A percentile compares a stretch with the other conserved stretches of the same genome.
phyloP scores from a whole-genome alignment of 1,140 invertebrate species.

The Cherax destructor region DNA sequence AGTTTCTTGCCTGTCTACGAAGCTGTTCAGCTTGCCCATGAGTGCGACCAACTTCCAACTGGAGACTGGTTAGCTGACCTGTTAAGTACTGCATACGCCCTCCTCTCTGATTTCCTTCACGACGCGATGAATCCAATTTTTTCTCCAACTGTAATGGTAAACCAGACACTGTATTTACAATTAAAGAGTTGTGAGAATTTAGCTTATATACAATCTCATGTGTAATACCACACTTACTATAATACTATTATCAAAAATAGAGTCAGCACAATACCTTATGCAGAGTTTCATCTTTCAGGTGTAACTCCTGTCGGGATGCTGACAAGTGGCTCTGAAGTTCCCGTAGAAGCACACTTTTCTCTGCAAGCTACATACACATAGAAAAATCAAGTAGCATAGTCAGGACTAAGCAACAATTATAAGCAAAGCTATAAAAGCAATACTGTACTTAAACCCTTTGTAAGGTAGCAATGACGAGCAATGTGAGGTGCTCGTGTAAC shows the following conservation, averaged over 20 bases:
- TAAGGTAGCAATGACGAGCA: too few species aligned
- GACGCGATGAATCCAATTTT: slow-evolving; percentile 44
- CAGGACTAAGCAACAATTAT: slow-evolving; percentile 8
- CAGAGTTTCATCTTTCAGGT: slow-evolving; percentile 66
- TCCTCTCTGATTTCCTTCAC: slow-evolving; percentile 55
- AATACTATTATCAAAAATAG: not conserved
- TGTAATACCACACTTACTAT: not conserved
- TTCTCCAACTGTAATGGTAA: slow-evolving; percentile 55
- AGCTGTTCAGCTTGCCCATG: slow-evolving; percentile 68
- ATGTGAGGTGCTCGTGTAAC: too few species aligned
- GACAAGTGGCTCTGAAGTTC: slow-evolving; percentile 68
- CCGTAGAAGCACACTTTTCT: slow-evolving; percentile 67
- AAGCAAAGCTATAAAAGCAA: slow-evolving; percentile 18
- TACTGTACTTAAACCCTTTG: not conserved
- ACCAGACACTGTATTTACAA: not conserved
- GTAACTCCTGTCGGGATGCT: slow-evolving; percentile 61
- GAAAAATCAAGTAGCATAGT: not conserved
- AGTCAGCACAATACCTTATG: slow-evolving; percentile 43
- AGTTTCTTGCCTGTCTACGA: slow-evolving; percentile 55
- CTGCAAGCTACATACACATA: slow-evolving; percentile 59
- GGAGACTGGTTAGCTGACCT: slow-evolving; percentile 63
- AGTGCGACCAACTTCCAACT: slow-evolving; percentile 61
- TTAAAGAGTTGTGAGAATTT: not conserved
- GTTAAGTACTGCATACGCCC: slow-evolving; percentile 64
- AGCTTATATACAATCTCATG: not conserved